Conservation (phyloP, 2,888 invertebrate species). For the Pyrrhia umbra region DNA sequence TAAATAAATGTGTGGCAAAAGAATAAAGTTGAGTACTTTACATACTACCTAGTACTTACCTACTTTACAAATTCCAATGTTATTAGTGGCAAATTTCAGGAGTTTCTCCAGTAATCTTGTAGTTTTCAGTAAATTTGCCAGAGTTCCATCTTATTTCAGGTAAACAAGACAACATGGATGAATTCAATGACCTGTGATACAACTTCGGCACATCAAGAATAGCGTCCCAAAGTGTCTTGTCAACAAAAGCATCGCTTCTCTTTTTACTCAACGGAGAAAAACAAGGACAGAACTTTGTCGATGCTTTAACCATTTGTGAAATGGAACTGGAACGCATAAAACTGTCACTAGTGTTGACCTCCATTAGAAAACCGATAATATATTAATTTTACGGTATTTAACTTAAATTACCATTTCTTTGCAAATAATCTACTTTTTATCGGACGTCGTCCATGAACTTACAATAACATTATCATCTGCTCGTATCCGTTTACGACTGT, state of each 20-base stretch:
- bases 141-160: slow-evolving; percentile 68
- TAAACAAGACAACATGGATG: slow-evolving; percentile 64
- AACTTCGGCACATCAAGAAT: slow-evolving; percentile 62
- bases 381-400: background rate
- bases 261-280: background rate
- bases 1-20: too few relatives aligned
- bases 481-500: too few relatives aligned
- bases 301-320: slow-evolving; percentile 1
- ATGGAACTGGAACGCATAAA: background rate
- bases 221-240: slow-evolving; percentile 15
- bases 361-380: slow-evolving; percentile 4
- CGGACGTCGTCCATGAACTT: background rate
- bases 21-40: too few relatives aligned
- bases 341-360: slow-evolving; percentile 36
- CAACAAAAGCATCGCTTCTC: slow-evolving; percentile 22
- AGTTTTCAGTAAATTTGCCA: slow-evolving; percentile 65
- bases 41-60: background rate
- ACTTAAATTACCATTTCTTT: too few relatives aligned
- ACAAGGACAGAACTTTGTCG: slow-evolving; percentile 10
- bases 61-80: background rate
- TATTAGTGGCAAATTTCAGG: background rate
- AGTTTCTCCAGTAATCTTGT: background rate
- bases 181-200: slow-evolving; percentile 51
- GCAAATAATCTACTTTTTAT: background rate
- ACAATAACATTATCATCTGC: too few relatives aligned